Percentiles rank a stretch among this genome's conserved stretches.
Conservation (phyloP, 2,113 vertebrate species). For the Aptenodytes patagonicus region DNA sequence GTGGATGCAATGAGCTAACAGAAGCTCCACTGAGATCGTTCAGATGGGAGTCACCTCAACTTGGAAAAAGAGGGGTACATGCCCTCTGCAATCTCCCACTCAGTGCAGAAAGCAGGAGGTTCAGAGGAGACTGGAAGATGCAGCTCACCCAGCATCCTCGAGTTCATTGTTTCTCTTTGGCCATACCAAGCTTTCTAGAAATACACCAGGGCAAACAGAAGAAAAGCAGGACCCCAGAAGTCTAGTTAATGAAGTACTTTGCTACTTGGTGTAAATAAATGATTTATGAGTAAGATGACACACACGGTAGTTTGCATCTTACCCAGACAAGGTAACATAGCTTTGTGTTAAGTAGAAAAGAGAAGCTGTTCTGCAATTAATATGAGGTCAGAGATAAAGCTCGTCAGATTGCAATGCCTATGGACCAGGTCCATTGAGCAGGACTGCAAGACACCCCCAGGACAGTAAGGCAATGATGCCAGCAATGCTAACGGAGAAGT, state of each 20-base stretch:
- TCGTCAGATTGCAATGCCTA: neutral
- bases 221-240: neutral
- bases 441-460: neutral
- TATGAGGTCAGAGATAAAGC: slow-evolving; percentile 8
- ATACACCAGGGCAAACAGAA: neutral
- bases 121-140: neutral
- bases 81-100: neutral
- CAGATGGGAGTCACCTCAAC: neutral
- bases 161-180: neutral
- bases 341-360: slow-evolving; percentile 29
- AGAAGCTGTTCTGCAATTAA: neutral
- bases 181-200: neutral
- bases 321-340: neutral
- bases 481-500: neutral
- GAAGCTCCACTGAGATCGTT: neutral
- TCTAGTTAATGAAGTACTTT: neutral
- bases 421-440: accelerated
- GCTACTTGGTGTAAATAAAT: neutral
- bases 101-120: neutral
- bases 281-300: slow-evolving; percentile 30
- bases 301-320: neutral
- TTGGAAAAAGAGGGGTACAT: neutral
- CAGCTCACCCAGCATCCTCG: accelerated
- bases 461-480: neutral
- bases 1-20: neutral